Evolutionary conservation across 2,113 vertebrate species (phyloP).

Genomic region (Furnarius figulus): DNA sequence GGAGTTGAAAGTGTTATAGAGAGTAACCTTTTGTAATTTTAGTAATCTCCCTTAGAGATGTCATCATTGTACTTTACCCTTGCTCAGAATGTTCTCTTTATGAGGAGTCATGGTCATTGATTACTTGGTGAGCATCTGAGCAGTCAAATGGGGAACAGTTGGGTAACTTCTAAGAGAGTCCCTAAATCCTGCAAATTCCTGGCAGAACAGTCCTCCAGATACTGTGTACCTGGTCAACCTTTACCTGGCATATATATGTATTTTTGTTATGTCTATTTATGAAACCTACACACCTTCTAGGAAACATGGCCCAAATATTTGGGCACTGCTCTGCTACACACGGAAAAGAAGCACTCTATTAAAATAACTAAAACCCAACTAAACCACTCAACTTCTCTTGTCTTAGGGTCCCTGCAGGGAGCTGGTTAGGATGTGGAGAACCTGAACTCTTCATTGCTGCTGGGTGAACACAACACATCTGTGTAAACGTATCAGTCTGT

Average conservation of each 20-base stretch:
- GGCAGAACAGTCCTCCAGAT: neutral
- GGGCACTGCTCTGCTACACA: neutral
- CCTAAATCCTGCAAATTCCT: neutral
- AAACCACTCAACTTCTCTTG: neutral
- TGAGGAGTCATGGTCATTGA: neutral
- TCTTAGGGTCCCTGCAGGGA: neutral
- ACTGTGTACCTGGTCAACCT: neutral
- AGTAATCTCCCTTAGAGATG: slow-evolving; percentile 7
- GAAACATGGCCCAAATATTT: neutral
- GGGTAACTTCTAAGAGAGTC: neutral
- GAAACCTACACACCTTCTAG: neutral
- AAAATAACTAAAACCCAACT: neutral
- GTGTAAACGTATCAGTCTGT: neutral
- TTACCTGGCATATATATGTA: neutral
- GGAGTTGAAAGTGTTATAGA: neutral
- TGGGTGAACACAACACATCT: neutral
- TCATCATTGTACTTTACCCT: slow-evolving; percentile 16
- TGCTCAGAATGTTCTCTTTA: neutral
- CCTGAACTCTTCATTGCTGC: neutral
- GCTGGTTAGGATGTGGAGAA: neutral
- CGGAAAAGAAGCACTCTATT: neutral
- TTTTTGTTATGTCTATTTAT: neutral
- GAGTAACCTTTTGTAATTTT: slow-evolving; percentile 13
- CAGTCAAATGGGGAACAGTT: neutral
- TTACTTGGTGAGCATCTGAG: neutral